Evolutionary conservation across 2,113 vertebrate species (phyloP), one percentile per base, ranked within the genome.

Genomic region (Corythaeola cristata): DNA sequence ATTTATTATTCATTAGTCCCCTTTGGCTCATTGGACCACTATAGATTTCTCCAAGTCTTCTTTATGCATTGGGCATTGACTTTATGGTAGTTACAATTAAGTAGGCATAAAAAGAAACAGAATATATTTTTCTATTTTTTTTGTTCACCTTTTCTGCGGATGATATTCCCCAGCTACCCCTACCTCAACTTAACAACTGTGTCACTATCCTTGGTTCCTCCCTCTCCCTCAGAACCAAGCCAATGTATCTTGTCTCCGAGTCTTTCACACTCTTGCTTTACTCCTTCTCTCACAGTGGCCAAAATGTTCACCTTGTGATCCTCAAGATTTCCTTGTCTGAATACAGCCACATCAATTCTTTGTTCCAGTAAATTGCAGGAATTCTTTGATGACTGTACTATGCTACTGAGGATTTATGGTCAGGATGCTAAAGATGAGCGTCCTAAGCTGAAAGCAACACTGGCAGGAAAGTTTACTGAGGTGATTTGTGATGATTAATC

Each of bases 201-300:
- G 14, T n/a, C 20, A 35, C 52, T 79, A 59, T 59, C 39, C 27
- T 76, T 47, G 7, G 9, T 64, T 92, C 76, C 37, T 79, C 26
- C 9, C 5, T 60, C 15, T 63, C 77, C 23, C 18, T 81, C 33
- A 73, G 9, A 76, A 52, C 7, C 62, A 79, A 82, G 18, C 20
- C 12, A 35, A 44, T 0, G 0, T 55, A 72, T 17, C 24, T 82
- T 33, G 53, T 32, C 35, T 69, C 33, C 35, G 15, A 18, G 7
- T 49, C 44, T 88, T 86, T 33, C 58, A 47, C 3, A 2, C 33
- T 60, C n/a, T 41, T 50, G 8, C 32, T 78, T 85, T 78, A 64
- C 53, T 68, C 59, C 15, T 6, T 44, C 55, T 73, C 23, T 59
- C 33, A 22, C 41, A 24, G 17, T 27, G 30, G 53, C n/a, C 41